phyloP scores from a whole-genome alignment of 2,797 vertebrate species.

The Pangasius larnaudii region DNA sequence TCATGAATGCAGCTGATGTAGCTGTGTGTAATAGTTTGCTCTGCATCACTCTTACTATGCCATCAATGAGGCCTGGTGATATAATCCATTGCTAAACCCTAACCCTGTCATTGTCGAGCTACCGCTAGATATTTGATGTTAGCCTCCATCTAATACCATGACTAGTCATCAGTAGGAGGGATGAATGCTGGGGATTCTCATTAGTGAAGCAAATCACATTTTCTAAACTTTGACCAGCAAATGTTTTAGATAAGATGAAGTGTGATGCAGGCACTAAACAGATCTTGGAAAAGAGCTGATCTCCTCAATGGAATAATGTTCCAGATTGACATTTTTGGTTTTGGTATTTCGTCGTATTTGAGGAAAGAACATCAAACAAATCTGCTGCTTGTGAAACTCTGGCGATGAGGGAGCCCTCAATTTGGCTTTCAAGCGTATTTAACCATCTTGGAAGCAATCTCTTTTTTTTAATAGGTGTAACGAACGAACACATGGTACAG shows the following conservation, averaged over 20 bases:
- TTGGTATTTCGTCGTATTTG: not conserved
- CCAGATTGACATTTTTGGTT: not conserved
- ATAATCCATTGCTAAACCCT: not conserved
- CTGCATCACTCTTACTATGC: not conserved
- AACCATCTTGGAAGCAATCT: slow-evolving; percentile 11
- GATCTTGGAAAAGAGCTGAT: not conserved
- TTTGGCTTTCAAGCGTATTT: not conserved
- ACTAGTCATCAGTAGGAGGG: not conserved
- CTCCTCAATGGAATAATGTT: not conserved
- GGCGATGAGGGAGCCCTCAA: not conserved
- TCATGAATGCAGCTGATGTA: not conserved
- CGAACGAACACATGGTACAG: not conserved
- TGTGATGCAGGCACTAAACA: too few relatives aligned
- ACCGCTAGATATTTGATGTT: too few relatives aligned
- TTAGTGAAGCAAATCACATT: not conserved
- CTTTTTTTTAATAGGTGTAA: slow-evolving; percentile 31
- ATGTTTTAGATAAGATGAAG: not conserved
- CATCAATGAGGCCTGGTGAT: not conserved
- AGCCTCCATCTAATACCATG: not conserved
- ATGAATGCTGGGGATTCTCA: not conserved
- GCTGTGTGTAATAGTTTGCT: not conserved
- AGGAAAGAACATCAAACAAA: not conserved
- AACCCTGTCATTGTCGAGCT: not conserved
- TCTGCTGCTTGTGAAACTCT: not conserved
- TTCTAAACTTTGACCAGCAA: not conserved